Evolutionary conservation across 2,113 vertebrate genomes (phyloP), one percentile per base, ranked within the genome.

Genomic region (Dryoscopus gambensis): DNA sequence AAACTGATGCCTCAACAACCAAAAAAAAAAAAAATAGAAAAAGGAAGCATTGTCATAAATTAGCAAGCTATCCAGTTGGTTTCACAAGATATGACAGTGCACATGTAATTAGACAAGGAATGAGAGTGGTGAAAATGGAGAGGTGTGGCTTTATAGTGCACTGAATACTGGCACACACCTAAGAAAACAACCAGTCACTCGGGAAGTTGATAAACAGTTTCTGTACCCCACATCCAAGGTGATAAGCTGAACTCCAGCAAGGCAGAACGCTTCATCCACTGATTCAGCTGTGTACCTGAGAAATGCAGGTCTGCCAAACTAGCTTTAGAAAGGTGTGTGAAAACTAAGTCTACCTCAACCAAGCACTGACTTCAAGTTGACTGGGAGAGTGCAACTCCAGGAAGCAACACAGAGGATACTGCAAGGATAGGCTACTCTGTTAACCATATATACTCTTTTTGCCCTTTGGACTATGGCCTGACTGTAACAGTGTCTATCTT

Each of bases 51-150:
- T 57, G 37, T 90, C 71, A 82, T 75, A 90, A 68, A 84, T 87
- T 52, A 63, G 31, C 56, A 46, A 96, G 71, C 46, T 76, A 55
- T 40, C 37, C 31, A 40, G n/a, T 78, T 73, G 53, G 31, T 92
- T 93, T 97, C 95, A 94, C 56, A 60, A 92, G 80, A 63, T 87
- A 50, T 81, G 64, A 79, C 76, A 77, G 27, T 11, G 55, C 82
- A 73, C 28, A n/a, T 37, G 22, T 73, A 62, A 94, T 77, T 83
- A 74, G 27, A 18, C 8, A n/a, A 73, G 47, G 92, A 97, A 93
- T 23, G 71, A 84, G 93, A 95, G 88, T 78, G 73, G 57, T 37
- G 42, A 39, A 75, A 94, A 96, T 13, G 11, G 53, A 90, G 46
- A 83, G 95, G 87, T 90, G 84, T 40, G 89, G 35, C 53, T 93